These are phyloP conservation scores for Amphiura filiformis DNA, from an alignment of 35 echinoderm and acorn worm genomes.

Conservation along the genomic window DNA sequence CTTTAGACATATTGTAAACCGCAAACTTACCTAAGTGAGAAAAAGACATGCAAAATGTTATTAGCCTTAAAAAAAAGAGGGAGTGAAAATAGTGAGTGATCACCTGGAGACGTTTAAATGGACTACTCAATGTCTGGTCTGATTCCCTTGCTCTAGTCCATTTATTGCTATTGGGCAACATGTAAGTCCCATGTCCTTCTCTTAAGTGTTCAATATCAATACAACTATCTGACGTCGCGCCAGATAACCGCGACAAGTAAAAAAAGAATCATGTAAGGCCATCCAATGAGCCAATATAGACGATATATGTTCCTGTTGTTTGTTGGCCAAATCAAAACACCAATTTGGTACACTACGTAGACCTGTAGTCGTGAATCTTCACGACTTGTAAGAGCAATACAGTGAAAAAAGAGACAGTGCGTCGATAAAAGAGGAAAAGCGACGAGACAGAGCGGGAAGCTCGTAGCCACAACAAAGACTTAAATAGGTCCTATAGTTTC, in stretches of 20 bases:
- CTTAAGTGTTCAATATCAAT: background rate
- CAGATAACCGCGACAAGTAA: background rate
- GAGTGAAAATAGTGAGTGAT: too few relatives aligned
- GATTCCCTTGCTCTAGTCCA: background rate
- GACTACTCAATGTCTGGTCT: too few relatives aligned
- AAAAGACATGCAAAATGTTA: too few relatives aligned
- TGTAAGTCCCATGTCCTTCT: background rate
- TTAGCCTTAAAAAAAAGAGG: too few relatives aligned
- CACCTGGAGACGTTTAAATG: too few relatives aligned
- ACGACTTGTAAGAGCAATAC: slow-evolving; percentile 1
- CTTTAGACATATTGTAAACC: too few relatives aligned
- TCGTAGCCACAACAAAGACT: slow-evolving; percentile 5
- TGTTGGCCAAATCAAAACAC: slow-evolving; percentile 8
- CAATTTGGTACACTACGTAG: background rate
- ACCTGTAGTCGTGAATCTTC: background rate
- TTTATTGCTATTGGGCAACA: background rate
- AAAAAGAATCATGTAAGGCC: slow-evolving; percentile 3
- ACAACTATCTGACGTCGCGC: background rate
- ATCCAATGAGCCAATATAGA: background rate
- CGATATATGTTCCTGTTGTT: slow-evolving; percentile 8
- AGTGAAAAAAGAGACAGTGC: slow-evolving; percentile 5
- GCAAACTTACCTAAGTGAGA: too few relatives aligned
- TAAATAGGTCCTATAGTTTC: slow-evolving; percentile 15
- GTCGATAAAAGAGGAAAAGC: background rate
- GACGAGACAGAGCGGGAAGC: background rate